Evolutionary conservation across 2,888 invertebrate genomes (phyloP).

Genomic region (Sinotaia quadrata): DNA sequence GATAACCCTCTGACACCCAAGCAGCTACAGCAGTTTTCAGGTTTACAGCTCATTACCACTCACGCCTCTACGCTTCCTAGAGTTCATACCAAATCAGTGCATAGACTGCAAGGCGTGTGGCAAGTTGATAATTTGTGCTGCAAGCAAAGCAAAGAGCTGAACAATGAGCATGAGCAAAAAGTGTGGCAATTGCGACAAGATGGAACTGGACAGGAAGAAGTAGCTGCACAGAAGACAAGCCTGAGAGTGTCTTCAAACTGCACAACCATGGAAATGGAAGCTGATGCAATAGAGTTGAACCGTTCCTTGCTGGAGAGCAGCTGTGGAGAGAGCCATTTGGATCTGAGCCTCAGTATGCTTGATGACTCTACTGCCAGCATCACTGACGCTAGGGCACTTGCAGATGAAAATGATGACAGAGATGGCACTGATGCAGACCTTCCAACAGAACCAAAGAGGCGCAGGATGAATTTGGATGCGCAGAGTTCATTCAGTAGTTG

Average conservation of each 20-base stretch:
- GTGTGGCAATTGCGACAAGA: neutral
- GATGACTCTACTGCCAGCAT: neutral
- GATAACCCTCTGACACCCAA: neutral
- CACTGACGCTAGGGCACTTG: neutral
- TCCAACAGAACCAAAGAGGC: constrained; percentile 57
- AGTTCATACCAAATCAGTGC: no score
- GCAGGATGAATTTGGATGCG: constrained; percentile 52
- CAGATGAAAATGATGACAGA: neutral
- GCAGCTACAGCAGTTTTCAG: no score
- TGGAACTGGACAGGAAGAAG: neutral
- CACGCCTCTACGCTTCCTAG: neutral
- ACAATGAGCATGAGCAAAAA: constrained; percentile 15
- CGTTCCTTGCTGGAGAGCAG: neutral
- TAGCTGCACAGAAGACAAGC: neutral
- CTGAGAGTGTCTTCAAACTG: constrained; percentile 10
- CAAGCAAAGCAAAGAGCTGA: constrained; percentile 21
- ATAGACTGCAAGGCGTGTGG: neutral
- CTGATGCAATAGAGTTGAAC: constrained; percentile 12
- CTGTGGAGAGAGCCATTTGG: neutral
- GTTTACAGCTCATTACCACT: no score
- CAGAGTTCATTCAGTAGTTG: constrained; percentile 53
- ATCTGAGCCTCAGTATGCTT: neutral
- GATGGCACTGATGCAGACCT: constrained; percentile 37
- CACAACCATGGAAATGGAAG: constrained; percentile 22
- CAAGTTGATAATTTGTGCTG: neutral